These are phyloP conservation scores for Myiothlypis coronata DNA, from an alignment of 2,797 vertebrate genomes.

Conservation along the genomic window DNA sequence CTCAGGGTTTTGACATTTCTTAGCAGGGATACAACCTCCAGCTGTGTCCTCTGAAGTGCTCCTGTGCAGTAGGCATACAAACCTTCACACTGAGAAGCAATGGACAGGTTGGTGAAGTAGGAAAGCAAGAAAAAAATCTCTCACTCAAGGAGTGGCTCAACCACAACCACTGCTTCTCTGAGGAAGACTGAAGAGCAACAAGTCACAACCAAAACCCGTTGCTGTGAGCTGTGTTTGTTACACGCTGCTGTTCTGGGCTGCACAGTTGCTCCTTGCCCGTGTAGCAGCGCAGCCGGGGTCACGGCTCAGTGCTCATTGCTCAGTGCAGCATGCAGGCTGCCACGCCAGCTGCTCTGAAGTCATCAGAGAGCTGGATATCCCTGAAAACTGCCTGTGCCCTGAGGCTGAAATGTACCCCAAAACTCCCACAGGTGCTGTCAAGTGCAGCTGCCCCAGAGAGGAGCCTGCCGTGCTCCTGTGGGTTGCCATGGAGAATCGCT, in stretches of 20 bases:
- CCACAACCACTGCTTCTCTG: not conserved
- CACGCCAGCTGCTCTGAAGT: not conserved
- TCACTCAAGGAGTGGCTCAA: not conserved
- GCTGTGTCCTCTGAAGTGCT: not conserved
- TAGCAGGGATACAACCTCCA: not conserved
- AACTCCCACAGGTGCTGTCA: not conserved
- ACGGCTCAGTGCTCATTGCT: not conserved
- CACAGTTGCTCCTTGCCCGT: rapidly evolving
- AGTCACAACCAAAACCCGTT: not conserved
- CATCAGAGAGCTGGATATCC: rapidly evolving
- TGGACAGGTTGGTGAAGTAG: not conserved
- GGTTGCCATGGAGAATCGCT: rapidly evolving
- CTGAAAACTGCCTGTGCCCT: not conserved
- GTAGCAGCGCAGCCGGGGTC: not conserved
- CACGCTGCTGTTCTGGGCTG: rapidly evolving
- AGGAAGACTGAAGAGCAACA: not conserved
- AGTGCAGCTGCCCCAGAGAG: rapidly evolving
- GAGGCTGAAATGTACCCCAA: not conserved
- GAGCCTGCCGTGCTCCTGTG: not conserved
- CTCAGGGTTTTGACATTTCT: not conserved
- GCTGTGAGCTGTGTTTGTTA: not conserved
- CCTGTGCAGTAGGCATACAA: not conserved
- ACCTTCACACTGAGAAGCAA: not conserved
- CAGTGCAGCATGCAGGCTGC: rapidly evolving
- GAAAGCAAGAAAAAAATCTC: not conserved